Base-by-base conservation (phyloP, 2,113 vertebrate species). In the Pogonocichla stellata region DNA sequence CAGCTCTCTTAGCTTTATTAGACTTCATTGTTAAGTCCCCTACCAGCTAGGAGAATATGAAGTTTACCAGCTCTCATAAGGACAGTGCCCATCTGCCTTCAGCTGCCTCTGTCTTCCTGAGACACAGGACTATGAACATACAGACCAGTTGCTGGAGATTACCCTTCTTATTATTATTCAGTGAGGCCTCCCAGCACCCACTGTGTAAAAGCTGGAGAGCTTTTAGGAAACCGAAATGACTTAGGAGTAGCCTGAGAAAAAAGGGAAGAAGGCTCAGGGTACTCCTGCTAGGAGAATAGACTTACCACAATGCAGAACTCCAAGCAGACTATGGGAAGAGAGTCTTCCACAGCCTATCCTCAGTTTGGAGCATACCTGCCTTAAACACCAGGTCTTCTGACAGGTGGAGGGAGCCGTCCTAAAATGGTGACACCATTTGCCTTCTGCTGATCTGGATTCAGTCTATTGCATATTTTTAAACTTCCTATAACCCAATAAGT, bases 111-210 rank as follows among this genome's bases (percentile, higher is more conserved):
- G 16, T 54, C 25, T 64, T 75, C 61, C 73, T 2, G 2, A 89
- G 62, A 53, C 18, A 38, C 1, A 4, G 13, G 47, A 45, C 40
- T 79, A 10, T 9, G 22, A 75, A 80, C 54, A 8, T 7, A 40
- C 0, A 57, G 31, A 66, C 4, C 6, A 9, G 19, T 23, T 1
- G 0, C 1, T 72, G 53, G 8, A 43, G 24, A 67, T 19, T 4
- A 42, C 12, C 14, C 15, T 62, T 75, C 36, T 51, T 45, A 45
- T 45, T 45, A 45, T 45, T 45, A 45, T 45, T 51, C 48, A 65
- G 20, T 6, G 51, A 87, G n/a, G 29, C 54, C 25, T 86, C 66
- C 25, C 36, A 70, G 25, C 26, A 87, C 24, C 28, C 7, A 2
- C n/a, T 36, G 40, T 29, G 10, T 53, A 43, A 74, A 60, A 29